Conservation (phyloP, 2,113 vertebrate genomes). For the human (Homo sapiens) region DNA sequence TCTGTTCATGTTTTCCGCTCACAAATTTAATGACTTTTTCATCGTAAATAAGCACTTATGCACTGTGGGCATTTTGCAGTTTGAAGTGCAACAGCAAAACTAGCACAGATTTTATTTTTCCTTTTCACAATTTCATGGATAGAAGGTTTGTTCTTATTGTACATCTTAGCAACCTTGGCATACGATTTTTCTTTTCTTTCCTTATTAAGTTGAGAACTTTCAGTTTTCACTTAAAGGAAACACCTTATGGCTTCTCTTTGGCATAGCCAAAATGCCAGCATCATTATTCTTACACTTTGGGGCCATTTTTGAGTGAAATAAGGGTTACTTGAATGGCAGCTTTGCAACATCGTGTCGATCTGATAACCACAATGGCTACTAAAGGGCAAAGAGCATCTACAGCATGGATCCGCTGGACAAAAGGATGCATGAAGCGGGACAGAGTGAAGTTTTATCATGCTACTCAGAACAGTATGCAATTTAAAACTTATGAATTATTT, state of each 20-base stretch:
- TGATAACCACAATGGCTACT: background rate
- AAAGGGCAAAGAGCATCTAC: background rate
- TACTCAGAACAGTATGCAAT: background rate
- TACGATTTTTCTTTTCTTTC: background rate
- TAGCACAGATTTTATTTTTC: background rate
- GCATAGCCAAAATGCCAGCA: background rate
- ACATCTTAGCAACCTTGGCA: background rate
- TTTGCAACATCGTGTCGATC: background rate
- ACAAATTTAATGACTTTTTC: background rate
- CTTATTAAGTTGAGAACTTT: background rate
- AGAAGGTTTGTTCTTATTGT: background rate
- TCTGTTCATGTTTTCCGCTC: background rate
- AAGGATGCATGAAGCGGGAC: background rate
- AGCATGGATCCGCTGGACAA: background rate
- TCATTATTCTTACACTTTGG: background rate
- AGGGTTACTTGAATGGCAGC: background rate
- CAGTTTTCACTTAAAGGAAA: background rate
- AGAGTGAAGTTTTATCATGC: background rate
- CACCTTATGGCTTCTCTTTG: background rate
- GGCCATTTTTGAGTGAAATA: background rate
- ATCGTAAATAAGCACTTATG: background rate
- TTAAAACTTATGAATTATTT: background rate
- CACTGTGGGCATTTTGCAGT: background rate
- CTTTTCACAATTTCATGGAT: background rate
- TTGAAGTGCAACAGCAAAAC: background rate